Base-by-base conservation (phyloP, 1,140 invertebrate genomes). In the Andricus grossulariae region DNA sequence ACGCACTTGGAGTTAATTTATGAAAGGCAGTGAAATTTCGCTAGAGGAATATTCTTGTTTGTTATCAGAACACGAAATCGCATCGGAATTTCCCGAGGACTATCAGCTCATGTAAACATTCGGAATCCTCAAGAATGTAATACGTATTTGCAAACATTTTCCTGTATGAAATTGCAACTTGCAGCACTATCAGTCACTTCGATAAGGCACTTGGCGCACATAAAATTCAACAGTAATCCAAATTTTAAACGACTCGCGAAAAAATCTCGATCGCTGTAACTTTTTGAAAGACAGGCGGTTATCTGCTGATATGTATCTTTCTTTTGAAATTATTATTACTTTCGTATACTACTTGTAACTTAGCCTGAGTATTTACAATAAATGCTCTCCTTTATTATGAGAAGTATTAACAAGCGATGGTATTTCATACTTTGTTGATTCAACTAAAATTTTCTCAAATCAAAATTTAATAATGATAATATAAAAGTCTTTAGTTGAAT, bases 221-320 rank as follows among this genome's bases (percentile, higher is more conserved):
- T 72, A 72, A 39, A 54, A 71, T 76, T 54, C 19, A 32, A n/a
- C 50, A 15, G 72, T 76, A 72, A 76, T 72, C 45, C 32, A 39
- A 72, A 76, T 76, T 72, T 76, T 72, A 71, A 1, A 71, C 45
- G 54, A 70, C 18, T 54, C 32, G 7, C 32, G 15, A 39, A 10
- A 25, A 71, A 71, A 75, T 75, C 60, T n/a, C 74, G 50, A 54
- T 54, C 12, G 57, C 21, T 50, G n/a, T n/a, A 39, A 11, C 51
- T 76, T 50, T 60, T 18, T 78, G 71, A 77, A 76, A 80, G 74
- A 76, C 74, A 57, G 50, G 11, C n/a, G 74, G 70, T 72, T 71
- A 39, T 73, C n/a, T 13, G 54, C 15, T 71, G 71, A 18, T 51
- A 57, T 71, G 39, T 50, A 71, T 54, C 18, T 16, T 19, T 70